A percentile compares a stretch with the other conserved stretches of the same genome.
Conservation (phyloP, 2,888 invertebrate genomes). For the Oegoconia quadripuncta region DNA sequence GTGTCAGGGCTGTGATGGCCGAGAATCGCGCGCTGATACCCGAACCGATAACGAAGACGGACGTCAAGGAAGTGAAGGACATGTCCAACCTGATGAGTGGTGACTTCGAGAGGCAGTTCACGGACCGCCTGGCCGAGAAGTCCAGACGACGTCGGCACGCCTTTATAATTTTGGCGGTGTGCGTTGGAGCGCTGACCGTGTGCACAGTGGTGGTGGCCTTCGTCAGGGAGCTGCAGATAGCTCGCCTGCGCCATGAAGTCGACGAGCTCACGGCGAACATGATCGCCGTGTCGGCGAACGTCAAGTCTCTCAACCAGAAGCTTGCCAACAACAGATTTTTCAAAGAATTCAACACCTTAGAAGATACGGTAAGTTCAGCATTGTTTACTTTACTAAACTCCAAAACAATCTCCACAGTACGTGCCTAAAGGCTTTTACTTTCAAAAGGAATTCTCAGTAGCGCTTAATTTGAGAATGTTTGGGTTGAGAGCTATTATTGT, state of each 20-base stretch:
- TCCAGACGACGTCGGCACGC: constrained; percentile 37
- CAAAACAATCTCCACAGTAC: no score
- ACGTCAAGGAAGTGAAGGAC: constrained; percentile 59
- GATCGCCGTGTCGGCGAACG: constrained; percentile 54
- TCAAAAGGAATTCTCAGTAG: no score
- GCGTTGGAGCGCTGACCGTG: constrained; percentile 41
- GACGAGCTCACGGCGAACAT: constrained; percentile 60
- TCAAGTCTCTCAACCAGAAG: constrained; percentile 57
- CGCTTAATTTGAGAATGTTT: no score
- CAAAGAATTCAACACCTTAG: constrained; percentile 56
- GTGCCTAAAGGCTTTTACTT: no score
- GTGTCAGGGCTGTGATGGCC: constrained; percentile 57
- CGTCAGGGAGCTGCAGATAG: constrained; percentile 56
- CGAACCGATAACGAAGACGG: constrained; percentile 49
- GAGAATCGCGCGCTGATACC: constrained; percentile 64
- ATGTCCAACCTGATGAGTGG: constrained; percentile 67
- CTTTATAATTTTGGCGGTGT: constrained; percentile 31
- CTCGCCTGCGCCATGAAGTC: constrained; percentile 52
- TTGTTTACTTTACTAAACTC: constrained; percentile 12
- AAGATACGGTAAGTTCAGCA: constrained; percentile 60
- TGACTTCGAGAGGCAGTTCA: constrained; percentile 65
- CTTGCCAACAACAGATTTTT: constrained; percentile 54
- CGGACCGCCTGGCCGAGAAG: constrained; percentile 44
- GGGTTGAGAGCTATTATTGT: constrained; percentile 11
- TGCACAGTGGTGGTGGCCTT: constrained; percentile 58